phyloP scores from a whole-genome alignment of 2,888 invertebrate genomes.

The Troides helena region DNA sequence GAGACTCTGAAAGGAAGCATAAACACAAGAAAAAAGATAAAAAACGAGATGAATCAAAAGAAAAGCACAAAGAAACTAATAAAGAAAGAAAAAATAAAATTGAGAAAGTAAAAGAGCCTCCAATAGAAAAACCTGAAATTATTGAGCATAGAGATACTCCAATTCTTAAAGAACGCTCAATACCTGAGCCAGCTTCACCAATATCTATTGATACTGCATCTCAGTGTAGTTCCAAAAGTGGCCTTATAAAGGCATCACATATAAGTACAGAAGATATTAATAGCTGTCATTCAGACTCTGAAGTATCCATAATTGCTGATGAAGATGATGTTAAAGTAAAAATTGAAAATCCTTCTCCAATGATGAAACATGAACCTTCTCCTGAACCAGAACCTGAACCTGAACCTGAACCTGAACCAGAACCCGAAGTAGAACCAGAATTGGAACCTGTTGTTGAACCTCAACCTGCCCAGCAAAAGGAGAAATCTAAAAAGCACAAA shows the following conservation, averaged over 20 bases:
- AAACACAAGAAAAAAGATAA: slow-evolving; percentile 85
- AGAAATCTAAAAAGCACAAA: slow-evolving; percentile 74
- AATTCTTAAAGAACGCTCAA: slow-evolving; percentile 60
- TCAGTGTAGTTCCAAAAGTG: slow-evolving; percentile 75
- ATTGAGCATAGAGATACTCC: slow-evolving; percentile 69
- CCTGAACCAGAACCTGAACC: slow-evolving; percentile 39
- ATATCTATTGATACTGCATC: slow-evolving; percentile 76
- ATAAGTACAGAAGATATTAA: slow-evolving; percentile 60
- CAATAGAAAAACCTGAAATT: slow-evolving; percentile 74
- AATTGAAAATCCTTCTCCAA: slow-evolving; percentile 61
- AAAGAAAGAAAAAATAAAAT: slow-evolving; percentile 79
- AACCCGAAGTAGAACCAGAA: slow-evolving; percentile 50
- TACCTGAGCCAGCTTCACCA: slow-evolving; percentile 68
- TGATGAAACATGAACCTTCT: slow-evolving; percentile 49
- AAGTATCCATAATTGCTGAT: slow-evolving; percentile 65
- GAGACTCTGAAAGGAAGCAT: slow-evolving; percentile 76
- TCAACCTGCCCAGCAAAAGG: slow-evolving; percentile 60
- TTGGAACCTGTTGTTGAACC: slow-evolving; percentile 55
- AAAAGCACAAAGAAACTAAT: slow-evolving; percentile 80
- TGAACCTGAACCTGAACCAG: slow-evolving; percentile 42
- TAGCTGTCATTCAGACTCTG: slow-evolving; percentile 74
- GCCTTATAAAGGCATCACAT: slow-evolving; percentile 60
- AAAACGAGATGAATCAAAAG: slow-evolving; percentile 82
- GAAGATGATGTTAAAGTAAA: slow-evolving; percentile 68
- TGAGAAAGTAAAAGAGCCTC: slow-evolving; percentile 73